Base-by-base conservation (phyloP, 2,888 invertebrate genomes). In the Anorthoa munda region DNA sequence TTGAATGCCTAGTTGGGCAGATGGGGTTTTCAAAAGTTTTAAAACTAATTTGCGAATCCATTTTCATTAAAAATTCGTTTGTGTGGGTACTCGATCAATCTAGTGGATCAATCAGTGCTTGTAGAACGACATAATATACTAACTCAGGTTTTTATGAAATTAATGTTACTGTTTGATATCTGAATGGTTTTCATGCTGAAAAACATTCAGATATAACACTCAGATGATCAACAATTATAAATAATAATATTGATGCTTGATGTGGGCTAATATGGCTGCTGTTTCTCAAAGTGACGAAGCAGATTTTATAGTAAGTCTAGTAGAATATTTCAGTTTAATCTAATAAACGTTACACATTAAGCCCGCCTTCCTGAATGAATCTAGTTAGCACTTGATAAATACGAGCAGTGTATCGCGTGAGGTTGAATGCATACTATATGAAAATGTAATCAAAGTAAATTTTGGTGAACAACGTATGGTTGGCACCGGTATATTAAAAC, bases 21-120 rank as follows among this genome's bases (percentile, higher is more conserved):
- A 86, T 87, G 55, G 31, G 81, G 85, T 79, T 90, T 85, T 83
- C 82, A 84, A 86, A 91, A 90, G 86, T 90, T 91, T 78, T 76
- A 55, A 72, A 89, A 90, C 87, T 88, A 88, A 89, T 90, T 89
- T 83, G 64, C 69, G 75, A 77, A 83, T 88, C 84, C 72, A 88
- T 89, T 88, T 88, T 87, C 84, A 86, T 89, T 86, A 88, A 79
- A 82, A 85, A 84, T 84, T 86, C 65, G 80, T 87, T 86, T 85
- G 81, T 82, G 46, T 21, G 9, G 51, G 48, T 63, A n/a, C 21
- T 72, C 53, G 50, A 73, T 82, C 72, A 66, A 77, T 68, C 17
- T 66, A 59, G 71, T 66, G 11, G n/a, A 5, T 13, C 48, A 48
- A 61, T 63, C 58, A 45, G 59, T 56, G 39, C 46, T 68, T 48